Evolutionary conservation across 23 tunicate genomes (phyloP), one percentile per base, ranked within the genome.

Genomic region (Oikopleura dioica): DNA sequence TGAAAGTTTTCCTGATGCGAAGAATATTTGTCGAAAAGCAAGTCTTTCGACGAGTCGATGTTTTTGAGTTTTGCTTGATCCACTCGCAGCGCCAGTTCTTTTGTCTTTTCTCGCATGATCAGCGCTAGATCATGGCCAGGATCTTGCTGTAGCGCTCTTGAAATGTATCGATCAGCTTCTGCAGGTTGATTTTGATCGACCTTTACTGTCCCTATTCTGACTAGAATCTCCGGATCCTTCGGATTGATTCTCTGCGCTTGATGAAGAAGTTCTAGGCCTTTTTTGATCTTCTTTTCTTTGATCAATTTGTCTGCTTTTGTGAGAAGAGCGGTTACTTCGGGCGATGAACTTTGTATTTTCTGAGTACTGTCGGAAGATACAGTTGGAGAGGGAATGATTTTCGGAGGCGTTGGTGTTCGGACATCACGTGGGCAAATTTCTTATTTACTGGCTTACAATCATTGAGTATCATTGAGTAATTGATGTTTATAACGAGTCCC

Each of bases 1-100:
- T n/a, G n/a, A n/a, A n/a, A n/a, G n/a, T 79, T 79, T 34, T 87
- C 82, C 37, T 81, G 81, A 36, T 89, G 89, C 1, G 96, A 72
- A 38, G 96, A 87, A 69, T 84, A 89, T 63, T 82, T 84, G 51
- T 89, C n/a, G n/a, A n/a, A n/a, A n/a, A n/a, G n/a, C n/a, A n/a
- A n/a, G n/a, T n/a, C n/a, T n/a, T n/a, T n/a, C n/a, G n/a, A n/a
- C 72, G 28, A 12, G n/a, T 63, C 72, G n/a, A 63, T 63, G 4
- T 63, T 63, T 2, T 23, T 29, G 2, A 63, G 30, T 21, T 29
- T 24, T 63, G 16, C n/a, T 63, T 63, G 30, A 26, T 63, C 72
- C 2, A 2, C 72, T 24, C 33, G 16, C 2, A 63, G 2, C 30
- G 72, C 72, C 16, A 63, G 4, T 63, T 23, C 72, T 28, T 63